Evolutionary conservation across 2,888 invertebrate species (phyloP), one percentile per base, ranked within the genome.

Genomic region (Aspidiotus rigidus): DNA sequence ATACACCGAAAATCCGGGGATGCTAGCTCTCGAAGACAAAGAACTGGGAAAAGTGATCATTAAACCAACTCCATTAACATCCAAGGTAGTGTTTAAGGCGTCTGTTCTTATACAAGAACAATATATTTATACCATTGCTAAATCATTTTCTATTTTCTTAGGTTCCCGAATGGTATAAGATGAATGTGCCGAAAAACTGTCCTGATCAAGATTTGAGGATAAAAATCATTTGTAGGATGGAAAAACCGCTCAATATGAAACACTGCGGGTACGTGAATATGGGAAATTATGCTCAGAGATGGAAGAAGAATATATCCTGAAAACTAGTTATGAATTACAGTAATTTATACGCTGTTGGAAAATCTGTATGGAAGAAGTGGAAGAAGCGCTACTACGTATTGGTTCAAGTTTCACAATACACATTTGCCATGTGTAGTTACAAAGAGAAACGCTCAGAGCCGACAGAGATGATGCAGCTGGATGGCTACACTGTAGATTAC

Each of bases 361-460:
- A 97, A 81, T 87, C 87, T 71, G 96, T 97, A 2, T 99, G 99
- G 98, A 95, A 98, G 77, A 99, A 98, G 78, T 99, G 98, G 97
- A 99, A 99, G 81, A 91, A 93, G 76, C 84, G 99, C 70, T 99
- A 98, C 80, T 97, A 92, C 84, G 96, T 98, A 73, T 82, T 99
- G 73, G 98, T 99, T 62, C 98, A 99, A 85, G 97, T 98, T 59
- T 97, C 97, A 72, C 99, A 99, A 82, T 99, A 99, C 80, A 98
- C 98, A 54, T 99, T 99, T 82, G 98, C 99, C 59, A 92, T 99
- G 87, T 99, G 99, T 81, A 97, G 95, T 75, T 99, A 98, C 79
- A 92, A 97, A 79, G 97, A 99, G 80, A 98, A 97, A 83, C 98
- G 98, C 81, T 91, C 94, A 39, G 98, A 99, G 79, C 99, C 99